These are phyloP conservation scores for Agrotis ipsilon DNA, from an alignment of 2,888 invertebrate species.

Conservation along the genomic window DNA sequence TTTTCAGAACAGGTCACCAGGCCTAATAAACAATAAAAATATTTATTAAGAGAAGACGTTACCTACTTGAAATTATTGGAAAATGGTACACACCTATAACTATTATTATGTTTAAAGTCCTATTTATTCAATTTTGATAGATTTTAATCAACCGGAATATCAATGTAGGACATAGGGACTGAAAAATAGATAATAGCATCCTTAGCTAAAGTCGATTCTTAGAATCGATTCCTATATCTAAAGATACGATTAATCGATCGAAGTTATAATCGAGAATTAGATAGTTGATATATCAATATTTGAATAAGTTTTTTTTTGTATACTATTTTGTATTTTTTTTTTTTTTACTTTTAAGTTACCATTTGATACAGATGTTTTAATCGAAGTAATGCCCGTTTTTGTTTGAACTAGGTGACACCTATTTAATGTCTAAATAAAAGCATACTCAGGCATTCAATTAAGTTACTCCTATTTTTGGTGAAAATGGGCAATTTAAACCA, in stretches of 20 bases:
- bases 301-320: not conserved
- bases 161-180: constrained; percentile 2
- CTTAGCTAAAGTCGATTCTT: constrained; percentile 17
- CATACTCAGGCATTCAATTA: too few species aligned
- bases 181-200: not conserved
- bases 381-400: not conserved
- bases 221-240: constrained; percentile 11
- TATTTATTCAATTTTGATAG: not conserved
- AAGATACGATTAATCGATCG: not conserved
- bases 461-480: too few species aligned
- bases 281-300: not conserved
- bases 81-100: too few species aligned
- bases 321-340: constrained; percentile 9
- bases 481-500: too few species aligned
- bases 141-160: not conserved
- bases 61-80: too few species aligned
- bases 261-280: constrained; percentile 16
- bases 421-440: too few species aligned
- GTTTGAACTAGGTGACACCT: too few species aligned
- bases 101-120: too few species aligned
- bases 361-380: constrained; percentile 7
- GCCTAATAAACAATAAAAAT: too few species aligned
- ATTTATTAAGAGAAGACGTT: too few species aligned
- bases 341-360: constrained; percentile 18
- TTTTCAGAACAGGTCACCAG: too few species aligned